Conservation (phyloP, 2,797 vertebrate species). For the Tympanoctomys barrerae region DNA sequence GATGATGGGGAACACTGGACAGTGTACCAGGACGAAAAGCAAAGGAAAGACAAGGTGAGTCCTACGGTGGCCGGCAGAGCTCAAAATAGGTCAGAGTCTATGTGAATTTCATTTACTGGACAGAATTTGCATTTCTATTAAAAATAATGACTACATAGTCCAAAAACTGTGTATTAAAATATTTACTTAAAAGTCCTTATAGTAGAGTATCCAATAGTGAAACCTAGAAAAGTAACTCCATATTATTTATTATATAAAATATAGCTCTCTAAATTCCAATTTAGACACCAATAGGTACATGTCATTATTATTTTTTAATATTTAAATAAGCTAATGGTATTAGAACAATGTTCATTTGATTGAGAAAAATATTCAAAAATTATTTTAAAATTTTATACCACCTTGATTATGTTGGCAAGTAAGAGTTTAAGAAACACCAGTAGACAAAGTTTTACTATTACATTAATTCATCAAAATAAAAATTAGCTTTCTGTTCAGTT, state of each 20-base stretch:
- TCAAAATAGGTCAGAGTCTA: not conserved
- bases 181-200: not conserved
- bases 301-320: not conserved
- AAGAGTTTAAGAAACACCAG: not conserved
- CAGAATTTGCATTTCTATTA: not conserved
- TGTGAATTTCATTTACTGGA: not conserved
- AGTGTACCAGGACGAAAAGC: conserved; percentile 97
- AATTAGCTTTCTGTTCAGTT: not conserved
- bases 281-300: not conserved
- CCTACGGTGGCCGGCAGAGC: not conserved
- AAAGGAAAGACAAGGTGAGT: conserved; percentile 98
- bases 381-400: not conserved
- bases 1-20: conserved; percentile 96
- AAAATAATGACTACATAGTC: not conserved
- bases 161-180: not conserved
- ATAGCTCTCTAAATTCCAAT: not conserved
- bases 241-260: not conserved
- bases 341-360: not conserved
- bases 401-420: not conserved
- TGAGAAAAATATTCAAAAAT: not conserved
- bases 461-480: conserved; percentile 6
- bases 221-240: not conserved
- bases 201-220: not conserved
- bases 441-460: not conserved
- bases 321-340: not conserved